Conservation (phyloP, 2,113 vertebrate species). For the Peromyscus polionotus region DNA sequence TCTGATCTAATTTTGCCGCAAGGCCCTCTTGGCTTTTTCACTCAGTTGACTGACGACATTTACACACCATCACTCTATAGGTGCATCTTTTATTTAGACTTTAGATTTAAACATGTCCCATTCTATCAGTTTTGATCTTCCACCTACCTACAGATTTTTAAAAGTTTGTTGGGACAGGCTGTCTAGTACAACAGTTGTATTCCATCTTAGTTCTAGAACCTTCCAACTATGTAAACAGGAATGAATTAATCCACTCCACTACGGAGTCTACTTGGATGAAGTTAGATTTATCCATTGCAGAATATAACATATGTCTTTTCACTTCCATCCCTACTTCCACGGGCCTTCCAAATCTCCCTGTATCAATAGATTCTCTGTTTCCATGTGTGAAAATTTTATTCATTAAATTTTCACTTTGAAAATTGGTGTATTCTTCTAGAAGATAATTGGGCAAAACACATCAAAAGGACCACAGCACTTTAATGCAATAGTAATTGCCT, state of each 20-base stretch:
- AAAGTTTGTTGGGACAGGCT: background rate
- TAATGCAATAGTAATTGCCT: background rate
- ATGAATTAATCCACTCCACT: background rate
- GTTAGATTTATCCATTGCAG: too few species aligned
- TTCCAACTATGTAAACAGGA: background rate
- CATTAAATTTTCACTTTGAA: background rate
- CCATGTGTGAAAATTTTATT: background rate
- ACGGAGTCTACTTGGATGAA: background rate
- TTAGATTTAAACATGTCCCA: background rate
- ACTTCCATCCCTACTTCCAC: background rate
- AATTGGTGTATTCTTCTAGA: background rate
- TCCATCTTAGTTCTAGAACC: background rate
- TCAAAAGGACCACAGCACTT: conserved; percentile 39
- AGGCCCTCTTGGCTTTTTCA: background rate
- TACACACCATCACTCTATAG: background rate
- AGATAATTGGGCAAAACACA: background rate
- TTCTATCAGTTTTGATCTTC: background rate
- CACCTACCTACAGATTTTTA: background rate
- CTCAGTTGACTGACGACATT: background rate
- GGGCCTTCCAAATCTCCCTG: background rate
- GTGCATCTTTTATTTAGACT: background rate
- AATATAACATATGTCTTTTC: background rate
- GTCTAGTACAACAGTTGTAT: background rate
- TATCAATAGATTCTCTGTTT: background rate
- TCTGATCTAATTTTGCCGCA: background rate